phyloP scores from a whole-genome alignment of 2,797 vertebrate genomes.

The Tragopan temminckii region DNA sequence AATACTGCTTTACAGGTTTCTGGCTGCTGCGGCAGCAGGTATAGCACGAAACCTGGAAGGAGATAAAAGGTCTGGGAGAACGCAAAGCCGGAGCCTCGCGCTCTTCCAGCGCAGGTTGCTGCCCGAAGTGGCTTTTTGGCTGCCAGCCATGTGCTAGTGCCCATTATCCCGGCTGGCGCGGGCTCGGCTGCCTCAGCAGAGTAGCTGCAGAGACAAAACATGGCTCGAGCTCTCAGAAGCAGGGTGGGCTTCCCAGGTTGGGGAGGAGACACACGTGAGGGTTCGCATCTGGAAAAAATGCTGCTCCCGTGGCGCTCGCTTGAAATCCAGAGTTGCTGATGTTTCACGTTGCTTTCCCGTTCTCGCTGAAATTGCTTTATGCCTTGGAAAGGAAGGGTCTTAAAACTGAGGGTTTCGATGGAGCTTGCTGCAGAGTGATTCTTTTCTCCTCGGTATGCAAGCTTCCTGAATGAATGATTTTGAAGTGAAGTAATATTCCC shows the following conservation, averaged over 20 bases:
- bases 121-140: slow-evolving; percentile 32
- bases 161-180: background rate
- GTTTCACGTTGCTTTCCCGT: slow-evolving; percentile 6
- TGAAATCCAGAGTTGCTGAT: background rate
- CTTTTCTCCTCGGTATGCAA: slow-evolving; percentile 35
- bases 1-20: rapidly evolving
- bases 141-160: background rate
- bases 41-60: background rate
- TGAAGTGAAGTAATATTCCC: slow-evolving; percentile 47
- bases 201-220: background rate
- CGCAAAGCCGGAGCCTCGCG: background rate
- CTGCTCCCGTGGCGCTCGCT: background rate
- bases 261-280: background rate
- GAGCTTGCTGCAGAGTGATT: background rate
- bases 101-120: background rate
- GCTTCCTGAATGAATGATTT: slow-evolving; percentile 60
- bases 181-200: slow-evolving; percentile 26
- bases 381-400: slow-evolving; percentile 33
- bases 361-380: slow-evolving; percentile 50
- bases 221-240: background rate
- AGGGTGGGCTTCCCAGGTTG: slow-evolving; percentile 36
- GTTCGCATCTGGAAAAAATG: background rate
- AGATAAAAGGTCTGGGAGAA: background rate
- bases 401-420: slow-evolving; percentile 43
- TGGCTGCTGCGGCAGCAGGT: background rate